These are phyloP conservation scores for Wiebesia pumilae DNA, from an alignment of 1,140 invertebrate species.

Conservation along the genomic window DNA sequence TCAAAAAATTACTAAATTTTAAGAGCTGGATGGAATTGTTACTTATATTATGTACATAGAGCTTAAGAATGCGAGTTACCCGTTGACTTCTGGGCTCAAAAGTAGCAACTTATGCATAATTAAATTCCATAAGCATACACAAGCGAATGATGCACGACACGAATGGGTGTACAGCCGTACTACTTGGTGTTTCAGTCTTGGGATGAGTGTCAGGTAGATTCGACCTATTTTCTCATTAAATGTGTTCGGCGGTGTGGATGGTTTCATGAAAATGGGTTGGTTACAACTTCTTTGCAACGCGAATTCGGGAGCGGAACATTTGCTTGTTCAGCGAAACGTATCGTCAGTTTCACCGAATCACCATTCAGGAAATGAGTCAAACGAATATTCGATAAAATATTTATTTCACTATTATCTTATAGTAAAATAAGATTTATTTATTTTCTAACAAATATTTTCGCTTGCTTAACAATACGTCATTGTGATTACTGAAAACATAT, in stretches of 20 bases:
- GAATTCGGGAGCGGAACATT: too few species aligned
- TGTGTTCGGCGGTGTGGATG: not conserved
- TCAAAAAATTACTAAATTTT: slow-evolving; percentile 6
- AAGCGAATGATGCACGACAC: not conserved
- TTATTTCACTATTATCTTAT: too few species aligned
- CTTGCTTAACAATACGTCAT: too few species aligned
- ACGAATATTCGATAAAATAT: too few species aligned
- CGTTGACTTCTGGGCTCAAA: not conserved
- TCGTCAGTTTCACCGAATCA: too few species aligned
- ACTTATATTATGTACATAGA: not conserved
- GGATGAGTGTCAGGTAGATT: slow-evolving; percentile 9
- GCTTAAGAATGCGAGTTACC: not conserved
- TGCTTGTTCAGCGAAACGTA: too few species aligned
- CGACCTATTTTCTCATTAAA: not conserved
- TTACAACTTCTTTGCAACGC: not conserved
- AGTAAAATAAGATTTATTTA: too few species aligned
- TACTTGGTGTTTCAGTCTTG: slow-evolving; percentile 25
- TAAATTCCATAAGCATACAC: slow-evolving; percentile 39
- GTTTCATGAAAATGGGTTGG: not conserved
- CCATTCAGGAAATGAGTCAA: too few species aligned
- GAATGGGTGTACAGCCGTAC: too few species aligned
- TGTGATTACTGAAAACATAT: too few species aligned
- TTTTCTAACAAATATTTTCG: too few species aligned
- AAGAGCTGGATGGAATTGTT: not conserved
- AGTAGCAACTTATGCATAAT: not conserved